Evolutionary conservation across 2,797 vertebrate genomes (phyloP), one percentile per base, ranked within the genome.

Genomic region (Knipowitschia caucasica): DNA sequence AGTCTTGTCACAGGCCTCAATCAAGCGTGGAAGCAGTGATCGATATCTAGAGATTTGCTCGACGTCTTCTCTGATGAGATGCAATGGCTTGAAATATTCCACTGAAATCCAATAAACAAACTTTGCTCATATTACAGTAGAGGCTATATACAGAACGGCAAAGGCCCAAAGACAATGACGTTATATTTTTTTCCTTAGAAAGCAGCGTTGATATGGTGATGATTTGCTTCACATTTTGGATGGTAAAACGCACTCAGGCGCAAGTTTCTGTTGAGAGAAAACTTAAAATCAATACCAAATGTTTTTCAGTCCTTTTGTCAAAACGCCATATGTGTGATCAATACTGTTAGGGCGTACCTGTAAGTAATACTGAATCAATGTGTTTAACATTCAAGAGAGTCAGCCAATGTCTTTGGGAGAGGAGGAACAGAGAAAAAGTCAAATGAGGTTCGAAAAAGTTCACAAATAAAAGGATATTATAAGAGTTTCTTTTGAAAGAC

Each of bases 21-120:
- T 89, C 86, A 87, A 71, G 76, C 69, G 77, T 59, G 58, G 64
- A 67, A 42, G 59, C 29, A 55, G 40, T 63, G 73, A 86, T 88
- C 86, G 72, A 90, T 90, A 83, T 64, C 33, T 5, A 62, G 59
- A 67, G 56, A 68, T 80, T 71, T 83, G 66, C 49, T 80, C 82
- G 72, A 86, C 83, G 67, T 61, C 70, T 75, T 71, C 61, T 50
- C 69, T 81, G 75, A 85, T 79, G 63, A 81, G 77, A 74, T 36
- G 44, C 58, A 56, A 67, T 46, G 31, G 56, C 20, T 56, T 82
- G 75, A 89, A 75, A 38, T 42, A 80, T 88, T 61, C 18, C 31
- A 63, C 55, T 51, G 56, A 75, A 82, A 87, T 57, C 38, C 42
- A 51, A 71, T 57, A 40, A 60, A 64, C 71, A 71, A 86, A 83